Percentiles rank a stretch among this genome's conserved stretches.
phyloP scores from a whole-genome alignment of 2,888 invertebrate species.

The Blera fallax region DNA sequence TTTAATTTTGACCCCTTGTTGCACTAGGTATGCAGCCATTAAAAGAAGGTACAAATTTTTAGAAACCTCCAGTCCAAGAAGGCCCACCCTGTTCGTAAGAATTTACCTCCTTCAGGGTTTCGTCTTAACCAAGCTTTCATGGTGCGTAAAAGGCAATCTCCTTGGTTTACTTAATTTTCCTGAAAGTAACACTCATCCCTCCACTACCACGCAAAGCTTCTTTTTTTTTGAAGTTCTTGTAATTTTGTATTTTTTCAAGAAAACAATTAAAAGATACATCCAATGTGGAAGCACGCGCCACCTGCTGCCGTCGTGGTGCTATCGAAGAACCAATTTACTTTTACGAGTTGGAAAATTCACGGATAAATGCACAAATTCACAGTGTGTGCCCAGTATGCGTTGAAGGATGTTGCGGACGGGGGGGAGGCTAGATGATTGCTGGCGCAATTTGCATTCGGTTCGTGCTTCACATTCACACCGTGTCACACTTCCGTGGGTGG shows the following conservation, averaged over 20 bases:
- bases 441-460: conserved; percentile 66
- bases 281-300: conserved; percentile 48
- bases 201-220: not conserved
- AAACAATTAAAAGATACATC: conserved; percentile 48
- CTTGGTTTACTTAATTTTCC: not conserved
- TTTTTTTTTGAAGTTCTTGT: not conserved
- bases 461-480: conserved; percentile 66
- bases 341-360: conserved; percentile 48
- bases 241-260: no score
- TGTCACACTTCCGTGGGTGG: conserved; percentile 72
- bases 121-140: no score
- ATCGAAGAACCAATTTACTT: conserved; percentile 62
- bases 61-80: no score
- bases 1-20: no score
- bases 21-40: no score
- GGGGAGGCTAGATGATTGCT: conserved; percentile 44
- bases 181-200: not conserved
- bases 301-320: conserved; percentile 40
- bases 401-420: conserved; percentile 30
- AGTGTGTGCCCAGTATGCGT: conserved; percentile 19
- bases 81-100: no score
- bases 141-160: no score
- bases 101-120: no score
- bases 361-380: conserved; percentile 26
- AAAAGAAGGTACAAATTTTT: no score